Evolutionary conservation across 2,888 invertebrate species (phyloP), one percentile per base, ranked within the genome.

Genomic region (Axea sp.): DNA sequence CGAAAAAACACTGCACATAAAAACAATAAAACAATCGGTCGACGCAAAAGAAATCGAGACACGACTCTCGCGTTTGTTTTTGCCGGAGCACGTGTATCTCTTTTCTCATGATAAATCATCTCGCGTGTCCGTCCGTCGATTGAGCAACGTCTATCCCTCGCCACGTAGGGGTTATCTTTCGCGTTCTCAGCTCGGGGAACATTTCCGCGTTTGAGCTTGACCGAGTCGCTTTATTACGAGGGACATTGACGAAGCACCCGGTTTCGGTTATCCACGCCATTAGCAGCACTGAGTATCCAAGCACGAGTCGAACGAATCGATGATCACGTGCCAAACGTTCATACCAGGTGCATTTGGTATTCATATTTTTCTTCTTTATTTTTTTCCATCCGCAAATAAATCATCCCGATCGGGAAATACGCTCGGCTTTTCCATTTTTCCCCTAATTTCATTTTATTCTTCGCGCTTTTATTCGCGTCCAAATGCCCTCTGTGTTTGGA

Each of bases 181-280:
- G 49, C 30, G 51, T 51, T 62, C 39, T 47, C 47, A n/a, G 5
- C 47, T 5, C 30, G 30, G 43, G 22, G 14, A 69, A 33, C 53
- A 39, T 69, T 69, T 69, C 69, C 69, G 59, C 51, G 17, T 45
- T 51, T 37, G 69, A 53, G 60, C 69, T 60, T 30, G 49, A 59
- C 51, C 68, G 59, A 51, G 57, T 12, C 43, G 60, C 53, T 51
- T 69, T 69, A 69, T 69, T 69, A 69, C 60, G 41, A 57, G 60
- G 37, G 60, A 69, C 69, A 69, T 49, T 60, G 60, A 69, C 69
- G 53, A 60, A 60, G 69, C 43, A 31, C 45, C 51, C 37, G 45
- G 41, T 53, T 69, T 37, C 24, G 45, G 45, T 69, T 69, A 69
- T 60, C 69, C 35, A 5, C 11, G 35, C 19, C 43, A 28, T 68